Evolutionary conservation across 2,888 invertebrate genomes (phyloP), one percentile per base, ranked within the genome.

Genomic region (Pandemis heparana): DNA sequence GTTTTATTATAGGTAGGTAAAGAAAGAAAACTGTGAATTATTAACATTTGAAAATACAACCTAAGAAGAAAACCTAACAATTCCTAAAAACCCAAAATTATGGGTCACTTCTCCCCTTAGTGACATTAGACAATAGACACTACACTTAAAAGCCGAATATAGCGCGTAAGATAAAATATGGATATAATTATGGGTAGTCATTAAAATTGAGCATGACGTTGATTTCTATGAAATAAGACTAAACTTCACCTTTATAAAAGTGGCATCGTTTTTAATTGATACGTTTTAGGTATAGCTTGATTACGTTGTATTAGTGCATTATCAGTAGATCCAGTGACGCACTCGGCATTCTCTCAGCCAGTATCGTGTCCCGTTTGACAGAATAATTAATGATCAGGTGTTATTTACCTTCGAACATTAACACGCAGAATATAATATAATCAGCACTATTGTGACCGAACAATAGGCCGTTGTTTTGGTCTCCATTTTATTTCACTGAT

Each of bases 391-490:
- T 74, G 60, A 41, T 61, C 73, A 64, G 60, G 60, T 70, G 74
- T 74, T 74, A 74, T 70, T 68, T 74, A 53, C 64, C 69, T 46
- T 74, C 61, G 51, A 72, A 69, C 65, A 46, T 70, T 61, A 64
- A 56, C 64, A 43, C 64, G 32, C 41, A 12, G 43, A 39, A 53
- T 64, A 64, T 65, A 69, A 74, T 70, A 70, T 70, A 69, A 74
- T 69, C 74, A 74, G 64, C 59, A 69, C 68, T 69, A 70, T 74
- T 74, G 74, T 74, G 51, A 41, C 69, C 53, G 59, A 64, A 75
- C 75, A 75, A 75, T 73, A 63, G 74, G 48, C 73, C 38, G 63
- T 74, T 75, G 73, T 73, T 75, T 75, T 75, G 60, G 70, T 63
- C 61, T 75, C 68, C 73, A 62, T 72, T 73, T 73, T 68, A 75